Evolutionary conservation across 2,888 invertebrate genomes (phyloP).

Genomic region (Synanthedon formicaeformis): DNA sequence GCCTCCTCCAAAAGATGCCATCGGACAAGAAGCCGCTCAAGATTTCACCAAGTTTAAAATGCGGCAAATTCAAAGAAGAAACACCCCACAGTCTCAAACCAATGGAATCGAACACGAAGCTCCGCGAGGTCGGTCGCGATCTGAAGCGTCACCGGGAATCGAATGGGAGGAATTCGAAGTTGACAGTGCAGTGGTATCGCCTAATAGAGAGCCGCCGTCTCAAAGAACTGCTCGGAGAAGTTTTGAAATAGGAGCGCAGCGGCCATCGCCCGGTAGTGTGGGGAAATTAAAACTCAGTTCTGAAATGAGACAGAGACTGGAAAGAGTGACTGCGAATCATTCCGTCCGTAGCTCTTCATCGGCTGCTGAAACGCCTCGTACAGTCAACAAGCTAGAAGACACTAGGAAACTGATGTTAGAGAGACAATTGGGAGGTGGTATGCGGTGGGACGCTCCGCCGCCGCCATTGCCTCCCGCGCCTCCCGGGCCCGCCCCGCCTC

Average conservation of each 20-base stretch:
- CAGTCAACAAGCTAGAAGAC: slow-evolving; percentile 85
- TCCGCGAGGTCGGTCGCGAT: slow-evolving; percentile 50
- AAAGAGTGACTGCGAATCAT: slow-evolving; percentile 90
- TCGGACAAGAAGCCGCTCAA: slow-evolving; percentile 77
- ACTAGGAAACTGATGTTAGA: slow-evolving; percentile 87
- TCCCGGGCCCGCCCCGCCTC: slow-evolving; percentile 73
- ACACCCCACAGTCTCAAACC: slow-evolving; percentile 77
- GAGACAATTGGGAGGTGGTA: slow-evolving; percentile 81
- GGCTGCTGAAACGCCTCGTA: slow-evolving; percentile 76
- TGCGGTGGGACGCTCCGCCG: slow-evolving; percentile 73
- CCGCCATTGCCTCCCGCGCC: slow-evolving; percentile 76
- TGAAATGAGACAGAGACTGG: slow-evolving; percentile 90
- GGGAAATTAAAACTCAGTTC: slow-evolving; percentile 91
- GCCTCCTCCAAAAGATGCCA: slow-evolving; percentile 87
- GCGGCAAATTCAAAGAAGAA: slow-evolving; percentile 83
- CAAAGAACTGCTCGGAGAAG: slow-evolving; percentile 69
- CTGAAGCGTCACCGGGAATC: slow-evolving; percentile 68
- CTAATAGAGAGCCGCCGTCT: slow-evolving; percentile 51
- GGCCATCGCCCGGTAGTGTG: slow-evolving; percentile 88
- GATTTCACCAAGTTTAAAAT: slow-evolving; percentile 91
- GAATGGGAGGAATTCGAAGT: slow-evolving; percentile 92
- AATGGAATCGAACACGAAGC: slow-evolving; percentile 53
- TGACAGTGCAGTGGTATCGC: slow-evolving; percentile 56
- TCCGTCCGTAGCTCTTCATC: slow-evolving; percentile 84
- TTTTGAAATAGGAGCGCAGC: slow-evolving; percentile 84